Evolutionary conservation across 2,113 vertebrate genomes (phyloP), one percentile per base, ranked within the genome.

Genomic region (Proterorhinus semilunaris): DNA sequence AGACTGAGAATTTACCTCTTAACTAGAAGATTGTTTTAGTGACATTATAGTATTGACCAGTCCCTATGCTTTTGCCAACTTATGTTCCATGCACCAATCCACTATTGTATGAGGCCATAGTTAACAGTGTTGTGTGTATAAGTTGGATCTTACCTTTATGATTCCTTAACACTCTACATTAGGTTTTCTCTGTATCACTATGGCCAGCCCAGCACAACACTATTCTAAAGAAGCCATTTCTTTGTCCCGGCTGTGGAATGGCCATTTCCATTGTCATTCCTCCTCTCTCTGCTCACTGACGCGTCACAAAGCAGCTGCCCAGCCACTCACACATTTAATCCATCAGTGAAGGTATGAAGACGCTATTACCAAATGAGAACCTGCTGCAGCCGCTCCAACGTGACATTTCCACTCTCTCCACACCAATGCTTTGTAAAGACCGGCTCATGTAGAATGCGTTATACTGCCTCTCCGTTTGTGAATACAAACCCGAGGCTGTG

Each of bases 341-440:
- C 79, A 82, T 78, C 76, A 75, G 63, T 67, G 67, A 17, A 68
- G 80, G 82, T 76, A 70, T 70, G 45, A 77, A 59, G 67, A 84
- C 64, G 61, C 71, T 63, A 77, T 79, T 76, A 68, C 65, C 50
- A 59, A 74, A 72, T 48, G 58, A 66, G 58, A n/a, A 36, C 62
- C 8, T 17, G 66, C 51, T 58, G 72, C 71, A 59, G 66, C 51
- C 47, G 17, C 52, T 42, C 1, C 47, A 48, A 36, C 59, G 47
- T 44, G 58, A 47, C 15, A 42, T 44, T 45, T 72, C 64, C 49
- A 52, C 44, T 36, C 27, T 36, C 27, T 42, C 58, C 46, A 48
- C 61, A 66, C 55, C 48, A 70, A 57, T 68, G 12, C 62, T 78
- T 69, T 71, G 68, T 58, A 13, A 69, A 71, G 52, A 66, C 59